Conservation (phyloP, 92 coral and sea anemone genomes). For the Zoanthus sociatus region DNA sequence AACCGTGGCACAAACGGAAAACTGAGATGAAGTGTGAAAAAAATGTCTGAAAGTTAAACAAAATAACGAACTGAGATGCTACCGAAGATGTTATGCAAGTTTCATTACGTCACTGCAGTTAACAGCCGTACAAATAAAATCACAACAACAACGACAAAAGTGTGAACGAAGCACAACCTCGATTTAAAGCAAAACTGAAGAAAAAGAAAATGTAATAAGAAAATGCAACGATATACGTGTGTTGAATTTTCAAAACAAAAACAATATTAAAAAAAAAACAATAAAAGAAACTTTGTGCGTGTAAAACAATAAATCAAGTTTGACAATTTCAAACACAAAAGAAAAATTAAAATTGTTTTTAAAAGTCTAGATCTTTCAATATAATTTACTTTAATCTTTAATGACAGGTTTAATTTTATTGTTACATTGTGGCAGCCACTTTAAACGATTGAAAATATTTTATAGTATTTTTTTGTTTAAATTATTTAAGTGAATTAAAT, state of each 20-base stretch:
- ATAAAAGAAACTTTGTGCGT: not conserved
- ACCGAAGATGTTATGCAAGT: not conserved
- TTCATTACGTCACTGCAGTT: no score
- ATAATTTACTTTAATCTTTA: not conserved
- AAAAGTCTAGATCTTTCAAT: not conserved
- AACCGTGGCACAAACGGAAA: not conserved
- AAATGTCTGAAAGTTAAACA: not conserved
- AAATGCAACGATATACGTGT: not conserved
- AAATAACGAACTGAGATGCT: not conserved
- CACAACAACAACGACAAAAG: no score
- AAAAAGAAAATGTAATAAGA: no score
- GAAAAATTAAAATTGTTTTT: not conserved
- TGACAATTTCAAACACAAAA: not conserved
- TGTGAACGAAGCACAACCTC: no score
- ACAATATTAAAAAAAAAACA: not conserved
- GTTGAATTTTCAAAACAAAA: not conserved
- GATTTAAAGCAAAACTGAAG: no score
- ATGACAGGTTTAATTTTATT: not conserved
- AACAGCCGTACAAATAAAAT: no score
- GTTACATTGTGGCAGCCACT: not conserved
- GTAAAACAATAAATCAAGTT: not conserved
- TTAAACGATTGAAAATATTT: not conserved
- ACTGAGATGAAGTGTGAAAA: not conserved
- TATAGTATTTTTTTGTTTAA: not conserved
- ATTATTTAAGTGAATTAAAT: not conserved